A percentile compares a stretch with the other conserved stretches of the same genome.
These are phyloP conservation scores for Silurus meridionalis DNA, from an alignment of 2,113 vertebrate species.

Conservation along the genomic window DNA sequence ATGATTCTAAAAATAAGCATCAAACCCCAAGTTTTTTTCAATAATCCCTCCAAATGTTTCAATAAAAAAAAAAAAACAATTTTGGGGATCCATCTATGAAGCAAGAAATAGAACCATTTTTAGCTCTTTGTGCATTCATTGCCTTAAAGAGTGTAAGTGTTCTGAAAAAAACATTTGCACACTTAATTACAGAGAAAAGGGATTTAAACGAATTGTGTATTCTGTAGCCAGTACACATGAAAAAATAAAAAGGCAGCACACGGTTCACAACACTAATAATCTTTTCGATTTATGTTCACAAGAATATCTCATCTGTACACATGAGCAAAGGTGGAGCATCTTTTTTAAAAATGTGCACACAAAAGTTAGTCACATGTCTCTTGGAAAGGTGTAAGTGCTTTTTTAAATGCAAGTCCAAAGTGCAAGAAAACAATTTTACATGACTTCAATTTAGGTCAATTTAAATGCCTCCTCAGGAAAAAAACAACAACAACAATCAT, in stretches of 20 bases:
- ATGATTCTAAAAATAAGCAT: too few species aligned
- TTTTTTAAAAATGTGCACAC: constrained; percentile 12
- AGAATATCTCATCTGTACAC: constrained; percentile 1
- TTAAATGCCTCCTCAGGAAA: not conserved
- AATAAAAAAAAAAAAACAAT: too few species aligned
- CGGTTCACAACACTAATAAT: not conserved
- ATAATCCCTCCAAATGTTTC: too few species aligned
- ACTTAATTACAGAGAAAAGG: not conserved
- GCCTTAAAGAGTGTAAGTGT: too few species aligned
- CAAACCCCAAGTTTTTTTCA: too few species aligned
- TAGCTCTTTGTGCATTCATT: too few species aligned
- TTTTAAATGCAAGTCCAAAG: constrained; percentile 7
- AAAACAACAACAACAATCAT: not conserved
- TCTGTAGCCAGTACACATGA: not conserved
- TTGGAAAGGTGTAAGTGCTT: constrained; percentile 27
- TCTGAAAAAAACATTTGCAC: not conserved
- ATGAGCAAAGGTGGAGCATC: constrained; percentile 12
- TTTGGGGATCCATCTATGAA: too few species aligned
- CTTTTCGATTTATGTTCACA: constrained; percentile 9
- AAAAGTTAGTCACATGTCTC: constrained; percentile 30
- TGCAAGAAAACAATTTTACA: not conserved
- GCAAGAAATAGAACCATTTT: too few species aligned
- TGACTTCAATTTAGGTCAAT: constrained; percentile 21
- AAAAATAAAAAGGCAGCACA: not conserved
- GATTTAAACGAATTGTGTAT: not conserved